phyloP scores from a whole-genome alignment of 2,113 vertebrate species.

The Clarias gariepinus region DNA sequence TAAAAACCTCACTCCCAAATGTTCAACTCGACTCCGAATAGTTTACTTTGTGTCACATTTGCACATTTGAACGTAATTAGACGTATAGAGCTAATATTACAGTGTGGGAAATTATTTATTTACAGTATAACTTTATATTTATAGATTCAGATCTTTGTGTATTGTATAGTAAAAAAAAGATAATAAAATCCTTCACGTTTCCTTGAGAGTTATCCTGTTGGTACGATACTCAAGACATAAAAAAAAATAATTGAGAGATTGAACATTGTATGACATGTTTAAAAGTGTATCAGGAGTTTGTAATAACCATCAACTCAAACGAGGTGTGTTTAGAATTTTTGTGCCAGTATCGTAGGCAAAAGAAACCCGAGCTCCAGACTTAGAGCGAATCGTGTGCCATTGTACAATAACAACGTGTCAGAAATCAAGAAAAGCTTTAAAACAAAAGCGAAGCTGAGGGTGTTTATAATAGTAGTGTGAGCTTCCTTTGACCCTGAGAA shows the following conservation, averaged over 20 bases:
- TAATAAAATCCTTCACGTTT: background rate
- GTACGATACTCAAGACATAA: background rate
- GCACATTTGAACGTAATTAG: too few relatives aligned
- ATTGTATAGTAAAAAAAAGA: too few relatives aligned
- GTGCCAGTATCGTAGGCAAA: constrained; percentile 26
- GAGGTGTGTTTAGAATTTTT: constrained; percentile 30
- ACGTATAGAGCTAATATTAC: background rate
- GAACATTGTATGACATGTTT: constrained; percentile 6
- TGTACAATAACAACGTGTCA: constrained; percentile 29
- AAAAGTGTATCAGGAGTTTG: background rate
- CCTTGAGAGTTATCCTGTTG: background rate
- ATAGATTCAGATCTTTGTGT: background rate
- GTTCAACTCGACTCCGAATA: background rate
- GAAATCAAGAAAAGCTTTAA: background rate
- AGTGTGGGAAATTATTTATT: background rate
- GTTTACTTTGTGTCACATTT: background rate
- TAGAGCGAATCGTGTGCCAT: constrained; percentile 12
- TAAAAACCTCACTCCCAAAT: background rate
- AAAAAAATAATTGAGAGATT: background rate
- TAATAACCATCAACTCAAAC: constrained; percentile 19
- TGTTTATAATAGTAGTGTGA: background rate
- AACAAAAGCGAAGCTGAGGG: background rate
- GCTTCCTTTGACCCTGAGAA: background rate
- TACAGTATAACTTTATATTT: background rate
- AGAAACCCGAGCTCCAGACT: background rate